Evolutionary conservation across 2,888 invertebrate species (phyloP).

Genomic region (Gastrophysa polygoni): DNA sequence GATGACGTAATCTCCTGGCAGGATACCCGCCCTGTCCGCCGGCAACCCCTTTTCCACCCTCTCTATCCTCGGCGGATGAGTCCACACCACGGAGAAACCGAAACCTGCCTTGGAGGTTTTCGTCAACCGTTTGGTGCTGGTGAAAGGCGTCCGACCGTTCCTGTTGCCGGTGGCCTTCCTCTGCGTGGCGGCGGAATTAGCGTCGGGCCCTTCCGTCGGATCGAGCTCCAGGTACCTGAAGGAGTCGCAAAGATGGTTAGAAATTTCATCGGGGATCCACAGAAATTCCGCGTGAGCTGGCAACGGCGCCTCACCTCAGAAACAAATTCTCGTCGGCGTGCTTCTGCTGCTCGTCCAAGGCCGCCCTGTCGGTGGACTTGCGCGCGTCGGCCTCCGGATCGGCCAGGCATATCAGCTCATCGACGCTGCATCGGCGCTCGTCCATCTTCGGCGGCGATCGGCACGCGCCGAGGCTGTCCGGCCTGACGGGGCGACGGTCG

Average conservation of each 20-base stretch:
- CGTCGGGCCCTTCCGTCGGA: slow-evolving; percentile 72
- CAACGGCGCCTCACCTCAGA: slow-evolving; percentile 48
- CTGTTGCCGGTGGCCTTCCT: slow-evolving; percentile 61
- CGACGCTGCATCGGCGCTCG: slow-evolving; percentile 60
- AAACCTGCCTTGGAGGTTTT: slow-evolving; percentile 64
- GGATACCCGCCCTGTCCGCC: slow-evolving; percentile 81
- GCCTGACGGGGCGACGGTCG: no score
- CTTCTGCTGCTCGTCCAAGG: slow-evolving; percentile 61
- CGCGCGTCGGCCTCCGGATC: slow-evolving; percentile 50
- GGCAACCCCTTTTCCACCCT: slow-evolving; percentile 81
- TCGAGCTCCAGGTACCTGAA: slow-evolving; percentile 76
- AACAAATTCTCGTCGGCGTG: slow-evolving; percentile 78
- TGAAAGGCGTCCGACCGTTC: slow-evolving; percentile 79
- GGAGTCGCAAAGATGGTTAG: no score
- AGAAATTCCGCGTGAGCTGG: background rate
- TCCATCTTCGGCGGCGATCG: slow-evolving; percentile 50
- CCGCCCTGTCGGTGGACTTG: slow-evolving; percentile 45
- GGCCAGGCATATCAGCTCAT: slow-evolving; percentile 53
- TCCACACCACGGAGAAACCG: slow-evolving; percentile 90
- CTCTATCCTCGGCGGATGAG: slow-evolving; percentile 84
- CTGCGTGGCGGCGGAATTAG: slow-evolving; percentile 61
- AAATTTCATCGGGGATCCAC: background rate
- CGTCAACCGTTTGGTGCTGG: slow-evolving; percentile 70
- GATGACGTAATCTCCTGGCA: slow-evolving; percentile 86
- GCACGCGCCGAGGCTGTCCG: slow-evolving; percentile 26